Evolutionary conservation across 2,888 invertebrate species (phyloP).

Genomic region (Caenorhabditis japonica): DNA sequence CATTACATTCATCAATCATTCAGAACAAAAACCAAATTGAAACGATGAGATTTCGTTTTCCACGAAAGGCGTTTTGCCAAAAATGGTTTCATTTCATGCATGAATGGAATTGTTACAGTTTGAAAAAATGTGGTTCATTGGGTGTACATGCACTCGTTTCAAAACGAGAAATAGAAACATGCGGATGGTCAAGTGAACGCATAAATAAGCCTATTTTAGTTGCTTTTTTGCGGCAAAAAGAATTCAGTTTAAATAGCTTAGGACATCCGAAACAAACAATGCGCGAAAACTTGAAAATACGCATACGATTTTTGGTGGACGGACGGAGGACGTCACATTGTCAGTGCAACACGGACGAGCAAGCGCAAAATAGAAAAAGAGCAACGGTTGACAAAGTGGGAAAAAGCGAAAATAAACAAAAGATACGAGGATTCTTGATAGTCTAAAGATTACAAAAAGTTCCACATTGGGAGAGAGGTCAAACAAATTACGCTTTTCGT

Average conservation of each 20-base stretch:
- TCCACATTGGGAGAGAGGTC: slow-evolving; percentile 38
- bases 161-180: too few relatives aligned
- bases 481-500: slow-evolving; percentile 43
- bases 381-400: slow-evolving; percentile 10
- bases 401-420: slow-evolving; percentile 11
- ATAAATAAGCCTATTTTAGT: too few relatives aligned
- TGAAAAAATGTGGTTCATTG: too few relatives aligned
- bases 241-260: not conserved
- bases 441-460: slow-evolving; percentile 49
- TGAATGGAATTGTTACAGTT: too few relatives aligned
- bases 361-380: slow-evolving; percentile 8
- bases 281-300: slow-evolving; percentile 38
- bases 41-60: too few relatives aligned
- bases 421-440: slow-evolving; percentile 36
- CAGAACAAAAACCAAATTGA: too few relatives aligned
- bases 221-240: too few relatives aligned
- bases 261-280: slow-evolving; percentile 22
- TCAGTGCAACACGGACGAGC: not conserved
- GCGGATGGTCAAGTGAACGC: too few relatives aligned
- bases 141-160: too few relatives aligned
- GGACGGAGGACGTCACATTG: slow-evolving; percentile 30
- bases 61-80: too few relatives aligned
- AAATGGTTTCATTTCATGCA: too few relatives aligned
- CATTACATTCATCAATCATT: too few relatives aligned
- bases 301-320: slow-evolving; percentile 30